These are phyloP conservation scores for Pogona vitticeps DNA, from an alignment of 2,113 vertebrate species.

Conservation along the genomic window DNA sequence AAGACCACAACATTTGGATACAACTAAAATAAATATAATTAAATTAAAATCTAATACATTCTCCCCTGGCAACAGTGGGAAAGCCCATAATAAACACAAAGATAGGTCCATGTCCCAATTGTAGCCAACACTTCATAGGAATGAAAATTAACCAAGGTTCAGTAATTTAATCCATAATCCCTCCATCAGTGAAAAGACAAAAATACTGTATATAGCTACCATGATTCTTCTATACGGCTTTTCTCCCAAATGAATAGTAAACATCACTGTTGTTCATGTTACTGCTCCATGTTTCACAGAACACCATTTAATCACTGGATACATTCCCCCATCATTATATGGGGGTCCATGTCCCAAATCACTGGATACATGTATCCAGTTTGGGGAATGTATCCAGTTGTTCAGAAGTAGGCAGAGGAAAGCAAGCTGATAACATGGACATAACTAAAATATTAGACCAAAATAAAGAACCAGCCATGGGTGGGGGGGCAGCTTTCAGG, in stretches of 20 bases:
- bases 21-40: slow-evolving; percentile 67
- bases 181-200: slow-evolving; percentile 15
- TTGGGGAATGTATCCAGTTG: background rate
- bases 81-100: slow-evolving; percentile 43
- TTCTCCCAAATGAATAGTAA: background rate
- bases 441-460: background rate
- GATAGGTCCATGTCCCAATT: slow-evolving; percentile 46
- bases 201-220: background rate
- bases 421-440: background rate
- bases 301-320: background rate
- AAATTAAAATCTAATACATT: slow-evolving; percentile 61
- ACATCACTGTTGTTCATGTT: background rate
- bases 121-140: slow-evolving; percentile 56
- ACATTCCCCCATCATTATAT: too few relatives aligned
- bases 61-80: slow-evolving; percentile 27
- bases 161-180: background rate
- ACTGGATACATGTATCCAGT: background rate
- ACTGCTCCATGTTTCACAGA: background rate
- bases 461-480: background rate
- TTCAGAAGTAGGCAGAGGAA: background rate
- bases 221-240: background rate
- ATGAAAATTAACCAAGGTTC: slow-evolving; percentile 43
- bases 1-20: slow-evolving; percentile 42
- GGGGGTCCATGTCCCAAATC: too few relatives aligned
- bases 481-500: background rate